Evolutionary conservation across 2,888 invertebrate species (phyloP), one percentile per base, ranked within the genome.

Genomic region (Apomyelois bistriatella): DNA sequence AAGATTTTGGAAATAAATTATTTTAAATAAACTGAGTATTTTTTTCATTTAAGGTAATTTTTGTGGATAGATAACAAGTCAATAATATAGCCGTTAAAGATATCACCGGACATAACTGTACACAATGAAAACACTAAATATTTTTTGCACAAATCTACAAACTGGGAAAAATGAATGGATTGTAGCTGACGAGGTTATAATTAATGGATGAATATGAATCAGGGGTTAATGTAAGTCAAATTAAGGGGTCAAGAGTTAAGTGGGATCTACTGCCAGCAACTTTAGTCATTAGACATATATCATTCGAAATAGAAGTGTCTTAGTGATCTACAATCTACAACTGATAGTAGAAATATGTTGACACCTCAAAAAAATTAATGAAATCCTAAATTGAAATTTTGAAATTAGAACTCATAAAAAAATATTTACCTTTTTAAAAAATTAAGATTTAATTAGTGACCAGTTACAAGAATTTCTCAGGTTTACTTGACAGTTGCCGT

Each of bases 1-100:
- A 53, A 50, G 40, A 52, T 59, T 58, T 58, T 57, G 53, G 59
- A 63, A 61, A 60, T 60, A 58, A 61, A 36, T 37, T 49, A 42
- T 50, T 32, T 28, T 36, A 16, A 49, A 40, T 4, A 9, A 3
- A 10, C 32, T 3, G 3, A 9, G 32, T 32, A 10, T 32, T 32
- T 32, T 32, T 32, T 32, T 32, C 7, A 22, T 22, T 22, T 22
- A 22, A 22, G 2, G 5, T 2, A 22, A 22, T 3, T 22, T 22
- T 22, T 5, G 22, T 22, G 3, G 5, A 5, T 3, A 5, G 5
- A 22, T 2, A 5, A 22, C 22, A 22, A 3, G 3, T 22, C 3
- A 22, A 22, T 22, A 3, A 22, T 22, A 3, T 22, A 22, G n/a
- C n/a, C n/a, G n/a, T n/a, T n/a, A n/a, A n/a, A n/a, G n/a, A n/a